Conservation (phyloP, 2,113 vertebrate genomes). For the human region DNA sequence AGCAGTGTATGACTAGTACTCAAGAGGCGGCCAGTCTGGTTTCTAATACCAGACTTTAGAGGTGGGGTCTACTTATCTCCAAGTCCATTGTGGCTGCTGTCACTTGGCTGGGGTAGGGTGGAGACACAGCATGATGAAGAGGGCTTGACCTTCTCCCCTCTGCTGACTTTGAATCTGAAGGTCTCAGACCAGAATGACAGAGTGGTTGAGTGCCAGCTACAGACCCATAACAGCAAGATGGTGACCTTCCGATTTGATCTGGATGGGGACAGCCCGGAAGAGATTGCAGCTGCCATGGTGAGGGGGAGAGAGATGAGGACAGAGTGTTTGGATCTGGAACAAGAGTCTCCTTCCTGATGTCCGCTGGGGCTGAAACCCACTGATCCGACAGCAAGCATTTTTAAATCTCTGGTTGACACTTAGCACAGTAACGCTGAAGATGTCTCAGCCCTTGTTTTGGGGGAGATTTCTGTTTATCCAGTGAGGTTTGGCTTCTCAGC, state of each 20-base stretch:
- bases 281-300: constrained; percentile 96
- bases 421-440: background rate
- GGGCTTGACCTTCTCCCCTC: constrained; percentile 11
- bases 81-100: background rate
- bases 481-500: background rate
- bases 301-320: constrained; percentile 54
- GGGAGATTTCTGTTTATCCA: constrained; percentile 25
- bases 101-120: background rate
- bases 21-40: background rate
- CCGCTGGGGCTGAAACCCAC: background rate
- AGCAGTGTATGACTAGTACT: background rate
- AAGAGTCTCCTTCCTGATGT: background rate
- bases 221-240: constrained; percentile 97
- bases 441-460: background rate
- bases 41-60: background rate
- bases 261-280: constrained; percentile 96
- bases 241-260: constrained; percentile 98
- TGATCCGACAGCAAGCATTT: background rate
- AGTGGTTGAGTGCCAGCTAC: constrained; percentile 96
- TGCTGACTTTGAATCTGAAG: constrained; percentile 80
- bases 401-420: background rate
- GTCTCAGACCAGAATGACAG: constrained; percentile 92
- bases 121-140: background rate
- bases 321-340: background rate
- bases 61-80: background rate